A percentile compares a stretch with the other conserved stretches of the same genome.
phyloP scores from a whole-genome alignment of 2,113 vertebrate species.

The Gymnorhina tibicen region DNA sequence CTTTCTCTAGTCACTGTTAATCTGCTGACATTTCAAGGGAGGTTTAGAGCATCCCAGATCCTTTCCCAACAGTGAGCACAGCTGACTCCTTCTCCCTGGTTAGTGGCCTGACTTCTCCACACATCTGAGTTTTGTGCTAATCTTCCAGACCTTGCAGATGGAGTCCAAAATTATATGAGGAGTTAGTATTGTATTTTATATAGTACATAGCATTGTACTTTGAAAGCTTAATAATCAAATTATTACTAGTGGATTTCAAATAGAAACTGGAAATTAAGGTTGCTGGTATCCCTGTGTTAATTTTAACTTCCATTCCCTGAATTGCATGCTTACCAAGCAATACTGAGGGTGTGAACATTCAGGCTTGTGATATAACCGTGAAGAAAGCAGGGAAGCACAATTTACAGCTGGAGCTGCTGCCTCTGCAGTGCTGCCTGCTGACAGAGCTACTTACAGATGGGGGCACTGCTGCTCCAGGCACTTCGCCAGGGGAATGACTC shows the following conservation, averaged over 20 bases:
- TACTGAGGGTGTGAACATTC: not conserved
- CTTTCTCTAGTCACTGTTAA: not conserved
- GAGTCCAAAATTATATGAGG: not conserved
- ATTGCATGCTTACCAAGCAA: not conserved
- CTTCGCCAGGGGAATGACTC: not conserved
- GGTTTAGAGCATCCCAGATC: not conserved
- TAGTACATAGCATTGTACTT: not conserved
- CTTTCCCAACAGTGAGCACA: not conserved
- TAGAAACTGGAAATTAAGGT: not conserved
- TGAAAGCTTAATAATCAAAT: not conserved
- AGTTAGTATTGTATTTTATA: not conserved
- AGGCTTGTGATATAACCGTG: accelerated
- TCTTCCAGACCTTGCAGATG: not conserved
- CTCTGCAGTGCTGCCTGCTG: not conserved
- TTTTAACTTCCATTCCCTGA: not conserved
- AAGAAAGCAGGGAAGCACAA: not conserved
- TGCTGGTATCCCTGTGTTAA: not conserved
- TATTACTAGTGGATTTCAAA: not conserved
- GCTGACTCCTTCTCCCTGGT: not conserved
- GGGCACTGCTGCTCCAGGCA: not conserved
- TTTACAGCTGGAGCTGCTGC: not conserved
- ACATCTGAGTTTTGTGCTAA: not conserved
- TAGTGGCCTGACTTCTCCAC: not conserved
- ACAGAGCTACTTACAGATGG: not conserved
- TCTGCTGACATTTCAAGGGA: not conserved